A percentile compares a stretch with the other conserved stretches of the same genome.
Evolutionary conservation across 2,113 vertebrate species (phyloP).

Genomic region (Telmatochromis sp.): DNA sequence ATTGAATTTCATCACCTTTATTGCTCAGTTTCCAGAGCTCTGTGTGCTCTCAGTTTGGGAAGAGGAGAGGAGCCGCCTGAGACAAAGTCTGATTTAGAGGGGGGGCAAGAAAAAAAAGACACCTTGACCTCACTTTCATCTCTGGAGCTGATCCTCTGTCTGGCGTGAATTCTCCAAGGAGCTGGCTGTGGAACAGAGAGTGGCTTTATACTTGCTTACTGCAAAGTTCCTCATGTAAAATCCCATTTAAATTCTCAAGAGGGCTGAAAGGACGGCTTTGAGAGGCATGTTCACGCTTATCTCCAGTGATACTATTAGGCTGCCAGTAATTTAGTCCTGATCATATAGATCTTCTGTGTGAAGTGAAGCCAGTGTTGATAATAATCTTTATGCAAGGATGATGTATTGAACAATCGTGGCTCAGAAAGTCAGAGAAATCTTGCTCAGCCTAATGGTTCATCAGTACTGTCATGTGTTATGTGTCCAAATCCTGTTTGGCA

Average conservation of each 20-base stretch:
- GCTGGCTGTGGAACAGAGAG: conserved; percentile 63
- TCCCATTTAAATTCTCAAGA: conserved; percentile 42
- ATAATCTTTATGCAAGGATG: conserved; percentile 1
- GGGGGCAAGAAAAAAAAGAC: neutral
- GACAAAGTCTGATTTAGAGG: conserved; percentile 2
- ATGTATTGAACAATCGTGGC: conserved; percentile 5
- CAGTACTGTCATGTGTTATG: neutral
- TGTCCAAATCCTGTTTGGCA: neutral
- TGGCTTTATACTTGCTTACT: conserved; percentile 60
- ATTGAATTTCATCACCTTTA: neutral
- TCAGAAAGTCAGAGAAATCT: neutral
- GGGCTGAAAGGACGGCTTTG: conserved; percentile 51
- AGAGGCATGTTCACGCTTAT: conserved; percentile 50
- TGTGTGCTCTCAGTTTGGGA: neutral
- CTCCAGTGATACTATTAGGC: conserved; percentile 41
- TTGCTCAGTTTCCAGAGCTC: neutral
- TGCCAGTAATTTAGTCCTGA: conserved; percentile 28
- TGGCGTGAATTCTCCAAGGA: conserved; percentile 46
- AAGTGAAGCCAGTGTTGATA: conserved; percentile 31
- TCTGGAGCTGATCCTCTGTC: conserved; percentile 58
- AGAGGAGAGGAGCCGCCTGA: neutral
- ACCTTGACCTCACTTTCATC: conserved; percentile 68
- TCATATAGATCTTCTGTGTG: conserved; percentile 13
- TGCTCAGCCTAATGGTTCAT: neutral
- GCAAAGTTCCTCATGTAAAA: conserved; percentile 48